phyloP scores from a whole-genome alignment of 2,888 invertebrate species.

The Galeopsomyia nigrocyanea region DNA sequence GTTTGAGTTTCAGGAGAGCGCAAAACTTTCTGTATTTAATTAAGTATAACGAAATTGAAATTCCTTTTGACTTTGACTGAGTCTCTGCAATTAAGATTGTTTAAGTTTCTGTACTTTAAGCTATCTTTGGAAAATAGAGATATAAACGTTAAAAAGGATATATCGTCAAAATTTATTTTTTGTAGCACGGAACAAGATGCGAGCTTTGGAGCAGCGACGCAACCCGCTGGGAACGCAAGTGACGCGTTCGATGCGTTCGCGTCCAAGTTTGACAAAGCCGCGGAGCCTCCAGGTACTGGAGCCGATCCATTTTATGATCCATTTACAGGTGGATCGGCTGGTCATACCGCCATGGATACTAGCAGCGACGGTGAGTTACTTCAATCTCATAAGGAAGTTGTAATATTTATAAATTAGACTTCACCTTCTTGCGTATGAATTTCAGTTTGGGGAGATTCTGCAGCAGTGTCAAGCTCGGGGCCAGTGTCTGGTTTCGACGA shows the following conservation, averaged over 20 bases:
- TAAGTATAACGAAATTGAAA: no score
- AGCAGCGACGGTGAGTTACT: conserved; percentile 63
- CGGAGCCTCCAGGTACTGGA: conserved; percentile 67
- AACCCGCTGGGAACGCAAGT: conserved; percentile 62
- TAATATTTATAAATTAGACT: no score
- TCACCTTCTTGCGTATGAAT: not conserved
- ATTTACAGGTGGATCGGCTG: conserved; percentile 66
- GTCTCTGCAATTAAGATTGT: no score
- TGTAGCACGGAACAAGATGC: conserved; percentile 19
- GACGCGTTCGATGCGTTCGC: conserved; percentile 90
- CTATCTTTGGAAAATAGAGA: no score
- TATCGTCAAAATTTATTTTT: not conserved
- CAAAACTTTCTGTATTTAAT: no score
- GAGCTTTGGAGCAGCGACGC: conserved; percentile 51
- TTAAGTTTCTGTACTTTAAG: no score
- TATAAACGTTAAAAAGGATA: no score
- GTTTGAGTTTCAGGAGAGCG: no score
- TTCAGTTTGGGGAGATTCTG: conserved; percentile 69
- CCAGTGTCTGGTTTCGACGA: conserved; percentile 75
- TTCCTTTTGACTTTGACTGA: no score
- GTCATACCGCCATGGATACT: conserved; percentile 66
- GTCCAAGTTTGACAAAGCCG: conserved; percentile 86
- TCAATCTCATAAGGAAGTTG: not conserved
- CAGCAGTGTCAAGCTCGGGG: conserved; percentile 57
- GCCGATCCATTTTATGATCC: conserved; percentile 72